Evolutionary conservation across 2,113 vertebrate genomes (phyloP).

Genomic region (Cariama cristata): DNA sequence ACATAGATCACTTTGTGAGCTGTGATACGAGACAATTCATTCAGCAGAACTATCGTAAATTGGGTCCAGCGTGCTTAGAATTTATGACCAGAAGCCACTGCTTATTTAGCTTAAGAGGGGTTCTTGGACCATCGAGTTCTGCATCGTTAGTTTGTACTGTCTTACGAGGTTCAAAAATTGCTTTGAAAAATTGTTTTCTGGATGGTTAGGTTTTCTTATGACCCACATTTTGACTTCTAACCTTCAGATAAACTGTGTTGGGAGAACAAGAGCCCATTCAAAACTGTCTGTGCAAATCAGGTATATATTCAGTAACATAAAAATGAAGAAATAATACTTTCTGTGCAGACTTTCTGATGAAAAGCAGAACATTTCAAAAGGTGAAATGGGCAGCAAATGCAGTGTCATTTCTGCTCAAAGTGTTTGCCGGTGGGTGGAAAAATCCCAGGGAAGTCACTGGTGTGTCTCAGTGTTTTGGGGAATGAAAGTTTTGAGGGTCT

Average conservation of each 20-base stretch:
- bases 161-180: background rate
- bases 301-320: background rate
- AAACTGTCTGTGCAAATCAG: background rate
- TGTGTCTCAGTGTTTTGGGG: background rate
- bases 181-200: conserved; percentile 4
- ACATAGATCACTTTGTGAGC: background rate
- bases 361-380: background rate
- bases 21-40: background rate
- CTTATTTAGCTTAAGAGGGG: background rate
- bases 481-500: background rate
- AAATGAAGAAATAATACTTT: background rate
- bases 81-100: background rate
- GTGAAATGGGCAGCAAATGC: background rate
- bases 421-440: background rate
- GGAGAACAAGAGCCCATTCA: background rate
- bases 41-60: background rate
- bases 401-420: background rate
- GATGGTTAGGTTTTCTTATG: background rate
- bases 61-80: background rate
- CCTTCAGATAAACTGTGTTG: background rate
- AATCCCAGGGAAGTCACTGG: background rate
- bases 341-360: background rate
- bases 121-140: background rate
- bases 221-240: background rate
- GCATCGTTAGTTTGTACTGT: background rate